Evolutionary conservation across 1,140 invertebrate species (phyloP).

Genomic region (Drosophila novamexicana): DNA sequence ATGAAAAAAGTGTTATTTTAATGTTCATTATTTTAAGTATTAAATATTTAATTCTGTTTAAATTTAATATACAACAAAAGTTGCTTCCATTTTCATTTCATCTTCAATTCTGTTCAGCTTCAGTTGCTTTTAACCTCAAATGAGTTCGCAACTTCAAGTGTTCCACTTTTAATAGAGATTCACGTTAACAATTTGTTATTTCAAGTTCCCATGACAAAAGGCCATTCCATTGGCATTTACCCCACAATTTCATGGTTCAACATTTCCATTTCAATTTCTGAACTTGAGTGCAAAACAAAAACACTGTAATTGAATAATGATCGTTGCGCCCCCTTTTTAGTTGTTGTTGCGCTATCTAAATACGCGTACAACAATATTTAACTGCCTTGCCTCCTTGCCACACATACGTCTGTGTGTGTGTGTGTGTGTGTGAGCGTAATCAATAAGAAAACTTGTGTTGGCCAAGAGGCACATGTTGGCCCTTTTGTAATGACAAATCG

Average conservation of each 20-base stretch:
- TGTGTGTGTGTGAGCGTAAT: constrained; percentile 38
- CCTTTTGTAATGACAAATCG: constrained; percentile 73
- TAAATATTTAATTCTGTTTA: not conserved
- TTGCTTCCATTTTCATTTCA: not conserved
- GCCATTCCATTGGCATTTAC: constrained; percentile 3
- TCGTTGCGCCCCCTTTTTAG: constrained; percentile 28
- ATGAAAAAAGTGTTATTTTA: no score
- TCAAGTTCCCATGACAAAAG: not conserved
- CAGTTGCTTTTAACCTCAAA: not conserved
- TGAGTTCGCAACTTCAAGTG: not conserved
- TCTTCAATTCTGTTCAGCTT: not conserved
- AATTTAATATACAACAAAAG: not conserved
- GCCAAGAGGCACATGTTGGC: constrained; percentile 20
- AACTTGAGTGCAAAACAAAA: constrained; percentile 11
- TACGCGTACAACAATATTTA: constrained; percentile 21
- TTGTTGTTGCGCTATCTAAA: not conserved
- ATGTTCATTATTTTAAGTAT: not conserved
- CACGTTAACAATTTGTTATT: not conserved
- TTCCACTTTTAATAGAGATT: constrained; percentile 4
- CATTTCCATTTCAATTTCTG: constrained; percentile 28
- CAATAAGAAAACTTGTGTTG: constrained; percentile 40
- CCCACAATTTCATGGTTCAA: constrained; percentile 27
- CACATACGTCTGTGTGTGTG: constrained; percentile 12
- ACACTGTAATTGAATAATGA: constrained; percentile 49
- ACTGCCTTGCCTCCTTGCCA: constrained; percentile 8